phyloP scores from a whole-genome alignment of 2,113 vertebrate genomes.

The Sinocyclocheilus rhinocerous region DNA sequence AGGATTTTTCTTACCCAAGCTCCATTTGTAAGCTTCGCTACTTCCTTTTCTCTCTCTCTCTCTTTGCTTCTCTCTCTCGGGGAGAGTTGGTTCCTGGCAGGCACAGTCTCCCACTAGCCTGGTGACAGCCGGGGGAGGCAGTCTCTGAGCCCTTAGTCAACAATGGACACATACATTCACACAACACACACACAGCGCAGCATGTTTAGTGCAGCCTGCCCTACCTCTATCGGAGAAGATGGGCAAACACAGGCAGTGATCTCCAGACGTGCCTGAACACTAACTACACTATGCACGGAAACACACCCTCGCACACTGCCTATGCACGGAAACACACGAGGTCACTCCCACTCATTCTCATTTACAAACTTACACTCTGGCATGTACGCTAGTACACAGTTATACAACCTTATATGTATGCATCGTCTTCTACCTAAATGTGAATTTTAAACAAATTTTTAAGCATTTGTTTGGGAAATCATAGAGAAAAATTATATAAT shows the following conservation, averaged over 20 bases:
- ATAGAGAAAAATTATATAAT: neutral
- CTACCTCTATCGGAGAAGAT: conserved; percentile 30
- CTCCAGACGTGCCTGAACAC: conserved; percentile 35
- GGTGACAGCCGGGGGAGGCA: conserved; percentile 59
- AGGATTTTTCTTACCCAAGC: conserved; percentile 14
- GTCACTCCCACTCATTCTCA: conserved; percentile 64
- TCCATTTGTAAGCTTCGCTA: conserved; percentile 8
- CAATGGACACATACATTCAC: conserved; percentile 57
- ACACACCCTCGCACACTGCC: conserved; percentile 41
- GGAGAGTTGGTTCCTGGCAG: conserved; percentile 62
- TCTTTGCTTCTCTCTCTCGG: conserved; percentile 11
- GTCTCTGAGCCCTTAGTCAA: conserved; percentile 62
- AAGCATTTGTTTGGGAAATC: neutral
- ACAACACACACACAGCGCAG: conserved; percentile 46
- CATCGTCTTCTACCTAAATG: conserved; percentile 24
- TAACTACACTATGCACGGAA: conserved; percentile 28
- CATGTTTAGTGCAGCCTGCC: conserved; percentile 43
- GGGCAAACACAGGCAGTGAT: conserved; percentile 45
- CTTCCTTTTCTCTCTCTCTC: neutral
- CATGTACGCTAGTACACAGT: conserved; percentile 54
- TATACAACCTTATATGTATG: conserved; percentile 25
- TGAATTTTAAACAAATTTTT: neutral
- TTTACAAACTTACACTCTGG: conserved; percentile 57
- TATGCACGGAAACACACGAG: conserved; percentile 43
- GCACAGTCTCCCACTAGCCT: conserved; percentile 61